A percentile compares a stretch with the other conserved stretches of the same genome.
Conservation (phyloP, 2,888 invertebrate species). For the Thyatira batis region DNA sequence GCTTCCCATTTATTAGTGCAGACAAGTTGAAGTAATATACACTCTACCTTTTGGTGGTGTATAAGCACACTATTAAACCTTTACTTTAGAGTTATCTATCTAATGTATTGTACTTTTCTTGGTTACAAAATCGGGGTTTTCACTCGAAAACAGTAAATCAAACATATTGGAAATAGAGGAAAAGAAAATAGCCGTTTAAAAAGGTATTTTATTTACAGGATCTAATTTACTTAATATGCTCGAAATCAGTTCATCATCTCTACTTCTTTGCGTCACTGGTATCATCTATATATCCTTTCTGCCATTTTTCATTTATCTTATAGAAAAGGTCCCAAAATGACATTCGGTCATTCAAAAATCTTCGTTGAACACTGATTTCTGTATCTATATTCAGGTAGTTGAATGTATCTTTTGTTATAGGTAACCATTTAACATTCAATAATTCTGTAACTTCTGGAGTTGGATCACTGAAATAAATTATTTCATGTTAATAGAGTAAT, state of each 20-base stretch:
- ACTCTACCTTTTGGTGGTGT: too few relatives aligned
- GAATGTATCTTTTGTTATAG: conserved; percentile 23
- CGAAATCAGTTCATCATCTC: not conserved
- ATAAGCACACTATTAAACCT: too few relatives aligned
- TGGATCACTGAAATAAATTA: conserved; percentile 38
- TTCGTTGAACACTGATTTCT: conserved; percentile 29
- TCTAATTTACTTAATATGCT: too few relatives aligned
- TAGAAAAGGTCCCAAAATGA: conserved; percentile 49
- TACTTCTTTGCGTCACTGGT: not conserved
- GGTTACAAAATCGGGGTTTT: too few relatives aligned
- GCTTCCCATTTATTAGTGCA: too few relatives aligned
- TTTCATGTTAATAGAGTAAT: not conserved
- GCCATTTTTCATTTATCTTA: conserved; percentile 26
- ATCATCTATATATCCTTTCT: conserved; percentile 20
- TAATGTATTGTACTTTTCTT: too few relatives aligned
- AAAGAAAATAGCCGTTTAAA: too few relatives aligned
- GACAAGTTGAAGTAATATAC: too few relatives aligned
- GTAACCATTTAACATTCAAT: conserved; percentile 38
- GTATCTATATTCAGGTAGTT: conserved; percentile 36
- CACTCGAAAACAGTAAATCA: too few relatives aligned
- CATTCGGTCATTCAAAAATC: conserved; percentile 38
- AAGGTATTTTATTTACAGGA: too few relatives aligned
- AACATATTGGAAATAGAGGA: too few relatives aligned
- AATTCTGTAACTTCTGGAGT: conserved; percentile 38
- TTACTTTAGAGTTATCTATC: too few relatives aligned